Conservation (phyloP, 2,113 vertebrate genomes). For the Orthonyx spaldingii region DNA sequence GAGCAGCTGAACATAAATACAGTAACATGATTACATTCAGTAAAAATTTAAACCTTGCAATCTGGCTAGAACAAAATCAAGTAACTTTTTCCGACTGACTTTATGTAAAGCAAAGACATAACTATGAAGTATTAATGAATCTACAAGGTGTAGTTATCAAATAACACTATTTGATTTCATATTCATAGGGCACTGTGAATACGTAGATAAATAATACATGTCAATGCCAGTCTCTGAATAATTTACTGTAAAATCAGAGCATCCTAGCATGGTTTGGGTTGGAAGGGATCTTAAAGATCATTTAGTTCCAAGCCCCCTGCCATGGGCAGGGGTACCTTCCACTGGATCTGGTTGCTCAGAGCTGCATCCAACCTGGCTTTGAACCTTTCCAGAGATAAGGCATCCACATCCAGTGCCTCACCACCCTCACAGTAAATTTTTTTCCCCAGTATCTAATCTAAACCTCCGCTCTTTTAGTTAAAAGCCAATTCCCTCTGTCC, state of each 20-base stretch:
- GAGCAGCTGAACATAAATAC: neutral
- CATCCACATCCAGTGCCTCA: neutral
- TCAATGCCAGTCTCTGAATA: neutral
- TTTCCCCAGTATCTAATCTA: neutral
- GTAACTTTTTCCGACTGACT: neutral
- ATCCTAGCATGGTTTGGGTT: neutral
- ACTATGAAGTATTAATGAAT: neutral
- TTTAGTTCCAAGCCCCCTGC: neutral
- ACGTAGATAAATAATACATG: neutral
- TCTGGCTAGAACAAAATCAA: neutral
- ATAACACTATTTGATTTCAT: neutral
- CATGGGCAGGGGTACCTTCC: neutral
- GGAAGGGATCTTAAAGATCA: neutral
- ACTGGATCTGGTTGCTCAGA: neutral
- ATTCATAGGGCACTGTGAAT: neutral
- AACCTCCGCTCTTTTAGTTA: neutral
- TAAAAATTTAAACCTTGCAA: neutral
- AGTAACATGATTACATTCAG: neutral
- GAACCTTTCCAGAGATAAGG: neutral
- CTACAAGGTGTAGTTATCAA: slow-evolving; percentile 7
- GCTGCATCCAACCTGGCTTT: neutral
- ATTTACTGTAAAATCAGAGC: neutral
- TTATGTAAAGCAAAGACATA: neutral
- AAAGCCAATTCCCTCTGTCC: neutral
- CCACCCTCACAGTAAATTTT: neutral